Conservation (phyloP, 2,113 vertebrate species). For the Anser cygnoides region DNA sequence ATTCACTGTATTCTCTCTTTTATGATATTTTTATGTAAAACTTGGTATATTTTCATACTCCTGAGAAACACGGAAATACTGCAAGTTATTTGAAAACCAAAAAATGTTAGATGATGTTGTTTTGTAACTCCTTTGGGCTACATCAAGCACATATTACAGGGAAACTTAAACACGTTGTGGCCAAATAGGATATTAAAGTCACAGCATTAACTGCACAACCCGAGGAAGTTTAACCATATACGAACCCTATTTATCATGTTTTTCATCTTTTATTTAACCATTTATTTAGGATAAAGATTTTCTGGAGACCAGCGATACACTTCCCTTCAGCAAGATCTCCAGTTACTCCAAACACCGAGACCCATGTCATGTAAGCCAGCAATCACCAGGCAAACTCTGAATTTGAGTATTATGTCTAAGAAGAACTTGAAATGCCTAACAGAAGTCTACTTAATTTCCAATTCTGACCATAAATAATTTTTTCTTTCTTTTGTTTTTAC, state of each 20-base stretch:
- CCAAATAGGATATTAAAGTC: not conserved
- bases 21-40: not conserved
- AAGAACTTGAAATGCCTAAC: not conserved
- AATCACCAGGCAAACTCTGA: not conserved
- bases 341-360: not conserved
- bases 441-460: not conserved
- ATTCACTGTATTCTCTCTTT: not conserved
- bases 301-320: not conserved
- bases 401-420: not conserved
- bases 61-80: not conserved
- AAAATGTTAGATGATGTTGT: not conserved
- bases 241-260: not conserved
- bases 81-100: not conserved
- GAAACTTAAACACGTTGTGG: not conserved
- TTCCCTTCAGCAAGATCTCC: not conserved
- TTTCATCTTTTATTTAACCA: not conserved
- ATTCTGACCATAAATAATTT: not conserved
- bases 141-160: not conserved
- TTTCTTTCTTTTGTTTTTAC: not conserved
- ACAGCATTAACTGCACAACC: not conserved
- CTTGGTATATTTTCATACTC: not conserved
- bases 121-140: not conserved
- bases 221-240: not conserved
- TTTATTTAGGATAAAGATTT: not conserved
- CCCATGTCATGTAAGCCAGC: not conserved